Conservation (phyloP, 1,140 invertebrate species). For the Drosophila watanabei region DNA sequence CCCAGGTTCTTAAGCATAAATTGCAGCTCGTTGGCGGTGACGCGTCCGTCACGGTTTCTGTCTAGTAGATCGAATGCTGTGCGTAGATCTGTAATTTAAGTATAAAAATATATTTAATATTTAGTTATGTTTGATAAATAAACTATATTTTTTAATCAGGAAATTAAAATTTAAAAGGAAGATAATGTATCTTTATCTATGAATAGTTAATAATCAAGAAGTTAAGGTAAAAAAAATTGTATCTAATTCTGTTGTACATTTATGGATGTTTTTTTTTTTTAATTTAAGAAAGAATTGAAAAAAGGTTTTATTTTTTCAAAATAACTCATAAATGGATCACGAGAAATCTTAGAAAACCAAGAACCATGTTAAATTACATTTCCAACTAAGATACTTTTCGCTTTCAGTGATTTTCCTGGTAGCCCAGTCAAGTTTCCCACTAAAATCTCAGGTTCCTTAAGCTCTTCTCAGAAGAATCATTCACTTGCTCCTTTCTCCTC, state of each 20-base stretch:
- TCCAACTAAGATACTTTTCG: not conserved
- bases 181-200: not conserved
- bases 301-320: too few relatives aligned
- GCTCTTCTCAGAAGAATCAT: not conserved
- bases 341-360: not conserved
- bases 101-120: not conserved
- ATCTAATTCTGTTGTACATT: not conserved
- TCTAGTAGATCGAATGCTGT: constrained; percentile 91
- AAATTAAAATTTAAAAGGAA: not conserved
- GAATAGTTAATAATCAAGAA: not conserved
- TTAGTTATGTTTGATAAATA: not conserved
- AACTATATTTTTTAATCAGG: accelerated
- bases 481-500: not conserved
- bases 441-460: not conserved
- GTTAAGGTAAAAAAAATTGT: not conserved
- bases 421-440: not conserved
- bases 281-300: too few relatives aligned
- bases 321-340: too few relatives aligned
- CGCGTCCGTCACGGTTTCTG: constrained; percentile 90
- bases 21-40: constrained; percentile 90
- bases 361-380: not conserved
- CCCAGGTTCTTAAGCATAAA: constrained; percentile 91
- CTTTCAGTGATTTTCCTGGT: not conserved
- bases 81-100: constrained; percentile 88
- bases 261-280: not conserved